Conservation (phyloP, 1,140 invertebrate species). For the Cecropterus lyciades region DNA sequence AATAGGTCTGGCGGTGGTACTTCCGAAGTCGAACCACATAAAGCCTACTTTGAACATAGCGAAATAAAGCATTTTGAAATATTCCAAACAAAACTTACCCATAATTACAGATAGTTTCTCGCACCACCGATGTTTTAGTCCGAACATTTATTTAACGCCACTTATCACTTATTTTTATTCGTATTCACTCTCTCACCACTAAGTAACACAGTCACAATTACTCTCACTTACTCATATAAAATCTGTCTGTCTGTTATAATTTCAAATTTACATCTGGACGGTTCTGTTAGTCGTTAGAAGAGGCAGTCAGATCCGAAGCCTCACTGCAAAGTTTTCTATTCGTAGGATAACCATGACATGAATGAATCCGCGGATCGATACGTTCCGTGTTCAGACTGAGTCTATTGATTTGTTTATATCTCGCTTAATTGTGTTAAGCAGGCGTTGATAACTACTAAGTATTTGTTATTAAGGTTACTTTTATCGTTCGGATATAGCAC, state of each 20-base stretch:
- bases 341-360: constrained; percentile 40
- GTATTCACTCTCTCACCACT: neutral
- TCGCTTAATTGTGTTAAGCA: neutral
- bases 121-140: neutral
- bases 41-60: too few relatives aligned
- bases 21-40: too few relatives aligned
- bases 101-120: constrained; percentile 9
- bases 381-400: too few relatives aligned
- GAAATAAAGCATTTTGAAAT: too few relatives aligned
- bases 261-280: neutral
- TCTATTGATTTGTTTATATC: neutral
- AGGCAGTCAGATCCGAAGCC: constrained; percentile 21
- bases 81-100: constrained; percentile 13
- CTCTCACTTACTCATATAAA: neutral
- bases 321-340: constrained; percentile 45
- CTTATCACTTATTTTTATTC: neutral
- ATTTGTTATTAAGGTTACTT: too few relatives aligned
- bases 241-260: neutral
- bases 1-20: too few relatives aligned
- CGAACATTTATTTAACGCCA: constrained; percentile 2
- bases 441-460: too few relatives aligned
- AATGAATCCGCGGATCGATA: too few relatives aligned
- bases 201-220: neutral
- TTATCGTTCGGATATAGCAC: too few relatives aligned
- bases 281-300: constrained; percentile 18